A percentile compares a stretch with the other conserved stretches of the same genome.
Evolutionary conservation across 2,888 invertebrate species (phyloP).

Genomic region (Eupeodes latifasciatus): DNA sequence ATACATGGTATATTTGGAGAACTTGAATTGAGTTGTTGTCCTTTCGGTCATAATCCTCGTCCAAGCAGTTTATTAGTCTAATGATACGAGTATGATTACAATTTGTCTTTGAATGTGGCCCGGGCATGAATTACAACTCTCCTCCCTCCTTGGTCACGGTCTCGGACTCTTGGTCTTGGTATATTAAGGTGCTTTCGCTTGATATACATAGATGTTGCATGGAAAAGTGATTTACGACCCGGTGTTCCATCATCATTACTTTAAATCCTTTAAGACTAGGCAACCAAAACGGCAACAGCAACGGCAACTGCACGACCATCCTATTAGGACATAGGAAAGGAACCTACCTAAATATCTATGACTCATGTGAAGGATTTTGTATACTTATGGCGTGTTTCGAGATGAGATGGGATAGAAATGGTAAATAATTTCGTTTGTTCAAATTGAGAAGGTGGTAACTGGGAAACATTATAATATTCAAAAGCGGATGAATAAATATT

Average conservation of each 20-base stretch:
- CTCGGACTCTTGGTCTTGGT: not conserved
- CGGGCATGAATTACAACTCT: not conserved
- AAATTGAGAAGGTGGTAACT: conserved; percentile 32
- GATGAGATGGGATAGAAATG: conserved; percentile 4
- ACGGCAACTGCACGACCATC: not conserved
- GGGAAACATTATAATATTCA: not conserved
- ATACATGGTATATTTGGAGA: too few species aligned
- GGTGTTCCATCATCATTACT: conserved; percentile 62
- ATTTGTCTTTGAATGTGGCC: conserved; percentile 54
- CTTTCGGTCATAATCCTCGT: conserved; percentile 42
- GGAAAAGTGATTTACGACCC: conserved; percentile 56
- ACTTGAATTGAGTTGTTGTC: conserved; percentile 40
- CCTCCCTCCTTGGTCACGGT: too few species aligned
- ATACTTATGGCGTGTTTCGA: not conserved
- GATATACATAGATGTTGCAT: conserved; percentile 1
- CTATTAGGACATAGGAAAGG: conserved; percentile 2
- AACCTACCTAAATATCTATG: not conserved
- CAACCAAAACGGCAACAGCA: not conserved
- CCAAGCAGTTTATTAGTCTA: conserved; percentile 47
- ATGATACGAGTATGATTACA: conserved; percentile 35
- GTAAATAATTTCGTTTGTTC: not conserved
- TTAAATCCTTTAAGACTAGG: conserved; percentile 56
- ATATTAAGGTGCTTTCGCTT: not conserved
- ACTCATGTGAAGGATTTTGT: not conserved
- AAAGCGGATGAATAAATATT: conserved; percentile 46